Evolutionary conservation across 2,113 vertebrate species (phyloP), one percentile per base, ranked within the genome.

Genomic region (Felis chaus): DNA sequence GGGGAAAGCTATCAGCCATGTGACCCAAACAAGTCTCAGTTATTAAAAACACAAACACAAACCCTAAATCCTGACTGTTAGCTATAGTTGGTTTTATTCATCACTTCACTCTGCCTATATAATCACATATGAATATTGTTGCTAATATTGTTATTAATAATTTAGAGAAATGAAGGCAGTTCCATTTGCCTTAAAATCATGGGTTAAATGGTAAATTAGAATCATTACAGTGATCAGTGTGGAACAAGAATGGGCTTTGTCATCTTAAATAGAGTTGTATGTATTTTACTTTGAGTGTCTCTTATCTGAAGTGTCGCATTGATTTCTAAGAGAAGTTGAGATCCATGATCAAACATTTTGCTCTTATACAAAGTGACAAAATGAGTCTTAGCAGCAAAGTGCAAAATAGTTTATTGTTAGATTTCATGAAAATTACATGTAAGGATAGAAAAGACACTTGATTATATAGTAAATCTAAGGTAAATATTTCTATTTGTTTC

Each of bases 331-430:
- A 96, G 68, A 87, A 88, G 36, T 21, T 80, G 39, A 81, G 71
- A 96, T 91, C 27, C 8, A 3, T 89, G 33, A 80, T 41, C 55
- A 53, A 96, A 97, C 5, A 39, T 89, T 97, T 91, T 87, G 29
- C 21, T 12, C 2, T 23, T 29, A 4, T 53, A 66, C 21, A 53
- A 25, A 31, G 23, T 33, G 25, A 91, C 29, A 81, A 78, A 97
- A 33, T 91, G 57, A 25, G 45, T 73, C 80, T 94, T 36, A 79
- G 41, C 21, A 85, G 85, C 8, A 21, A 91, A 89, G n/a, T 45
- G 85, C 11, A 68, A 79, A 92, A 83, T 6, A 65, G 18, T n/a
- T 91, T 39, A 11, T 29, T 78, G 8, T 94, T 36, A 19, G 12
- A 50, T 57, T 82, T 69, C 50, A 63, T 63, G 31, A 21, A 81